Conservation (phyloP, 2,888 invertebrate species). For the Lochmaea crataegi region DNA sequence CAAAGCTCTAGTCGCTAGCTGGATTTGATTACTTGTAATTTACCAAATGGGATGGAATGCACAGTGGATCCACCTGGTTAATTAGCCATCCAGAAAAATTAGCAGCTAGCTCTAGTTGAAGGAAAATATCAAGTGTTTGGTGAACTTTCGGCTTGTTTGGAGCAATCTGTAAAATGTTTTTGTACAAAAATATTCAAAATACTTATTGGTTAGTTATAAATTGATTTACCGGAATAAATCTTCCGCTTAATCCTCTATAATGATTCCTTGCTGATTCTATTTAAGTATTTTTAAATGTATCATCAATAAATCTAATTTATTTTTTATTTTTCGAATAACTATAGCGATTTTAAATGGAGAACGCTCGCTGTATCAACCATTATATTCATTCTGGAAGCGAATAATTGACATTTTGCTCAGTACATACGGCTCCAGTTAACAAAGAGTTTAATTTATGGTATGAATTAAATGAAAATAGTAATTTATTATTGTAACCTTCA, state of each 20-base stretch:
- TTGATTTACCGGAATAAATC: too few relatives aligned
- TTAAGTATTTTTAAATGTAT: background rate
- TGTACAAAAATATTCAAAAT: too few relatives aligned
- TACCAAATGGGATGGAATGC: too few relatives aligned
- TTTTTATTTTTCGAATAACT: background rate
- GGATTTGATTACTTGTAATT: too few relatives aligned
- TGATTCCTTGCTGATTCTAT: background rate
- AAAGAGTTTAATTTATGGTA: slow-evolving; percentile 43
- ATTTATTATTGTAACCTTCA: slow-evolving; percentile 43
- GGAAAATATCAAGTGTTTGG: too few relatives aligned
- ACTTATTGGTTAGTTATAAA: too few relatives aligned
- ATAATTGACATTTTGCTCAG: slow-evolving; percentile 43
- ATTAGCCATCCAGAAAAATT: too few relatives aligned
- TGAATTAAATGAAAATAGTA: slow-evolving; percentile 38
- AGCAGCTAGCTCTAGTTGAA: too few relatives aligned
- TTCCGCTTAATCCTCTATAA: background rate
- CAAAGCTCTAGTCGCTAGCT: too few relatives aligned
- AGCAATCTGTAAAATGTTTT: too few relatives aligned
- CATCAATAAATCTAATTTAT: slow-evolving; percentile 1
- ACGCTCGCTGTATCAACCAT: slow-evolving; percentile 29
- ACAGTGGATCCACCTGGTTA: too few relatives aligned
- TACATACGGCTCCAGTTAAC: slow-evolving; percentile 37
- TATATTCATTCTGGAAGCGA: slow-evolving; percentile 35
- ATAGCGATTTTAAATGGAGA: slow-evolving; percentile 23
- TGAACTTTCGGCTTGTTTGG: too few relatives aligned